Evolutionary conservation across 2,888 invertebrate species (phyloP).

Genomic region (Lepidocyrtoides sp.): DNA sequence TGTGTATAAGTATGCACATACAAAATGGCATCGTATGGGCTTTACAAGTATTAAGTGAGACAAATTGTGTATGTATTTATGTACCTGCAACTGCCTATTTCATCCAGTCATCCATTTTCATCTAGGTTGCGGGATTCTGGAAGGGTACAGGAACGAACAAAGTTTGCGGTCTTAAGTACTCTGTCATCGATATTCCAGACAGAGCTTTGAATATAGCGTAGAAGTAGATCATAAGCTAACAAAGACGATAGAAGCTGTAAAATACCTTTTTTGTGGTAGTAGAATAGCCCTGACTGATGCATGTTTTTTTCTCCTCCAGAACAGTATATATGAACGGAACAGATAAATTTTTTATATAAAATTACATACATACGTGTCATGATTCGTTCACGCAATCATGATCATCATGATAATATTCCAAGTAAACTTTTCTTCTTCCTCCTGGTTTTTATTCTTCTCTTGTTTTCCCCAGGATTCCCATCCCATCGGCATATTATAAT

Average conservation of each 20-base stretch:
- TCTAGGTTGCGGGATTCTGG: neutral
- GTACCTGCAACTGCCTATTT: no score
- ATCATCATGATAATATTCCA: conserved; percentile 19
- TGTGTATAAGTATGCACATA: no score
- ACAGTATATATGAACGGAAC: no score
- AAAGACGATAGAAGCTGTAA: neutral
- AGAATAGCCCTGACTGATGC: no score
- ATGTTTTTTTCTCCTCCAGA: no score
- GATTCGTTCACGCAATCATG: neutral
- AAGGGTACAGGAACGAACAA: neutral
- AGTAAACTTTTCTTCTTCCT: neutral
- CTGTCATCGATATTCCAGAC: neutral
- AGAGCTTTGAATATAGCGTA: neutral
- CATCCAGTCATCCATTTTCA: no score
- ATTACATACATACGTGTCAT: no score
- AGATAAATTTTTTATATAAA: no score
- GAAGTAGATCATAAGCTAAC: neutral
- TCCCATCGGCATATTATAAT: neutral
- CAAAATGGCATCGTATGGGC: neutral
- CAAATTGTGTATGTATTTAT: conserved; percentile 24
- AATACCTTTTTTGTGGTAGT: neutral
- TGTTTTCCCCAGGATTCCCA: neutral
- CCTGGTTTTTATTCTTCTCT: conserved; percentile 11
- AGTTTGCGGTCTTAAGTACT: conserved; percentile 14
- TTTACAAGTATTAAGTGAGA: neutral